Evolutionary conservation across 2,797 vertebrate genomes (phyloP), one percentile per base, ranked within the genome.

Genomic region (Antennarius maculatus): DNA sequence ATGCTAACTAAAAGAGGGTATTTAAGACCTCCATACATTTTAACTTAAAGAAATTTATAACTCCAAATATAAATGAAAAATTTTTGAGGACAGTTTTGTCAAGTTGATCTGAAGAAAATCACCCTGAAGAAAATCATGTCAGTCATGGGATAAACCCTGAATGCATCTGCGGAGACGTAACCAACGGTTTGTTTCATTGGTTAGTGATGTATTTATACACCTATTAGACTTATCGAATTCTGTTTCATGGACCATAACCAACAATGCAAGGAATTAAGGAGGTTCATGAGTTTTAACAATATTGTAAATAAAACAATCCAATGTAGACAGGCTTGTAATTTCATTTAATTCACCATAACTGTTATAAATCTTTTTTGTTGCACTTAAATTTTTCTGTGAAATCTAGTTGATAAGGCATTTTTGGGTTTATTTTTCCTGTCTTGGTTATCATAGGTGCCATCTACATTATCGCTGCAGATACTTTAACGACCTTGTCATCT

Each of bases 181-280:
- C 14, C 51, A 56, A 53, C n/a, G 4, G 31, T 34, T 42, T 56
- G 55, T 55, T 69, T 68, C 9, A 46, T 60, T 65, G 16, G 23
- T 39, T 11, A 34, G 18, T 27, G 18, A 31, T 37, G 12, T 3
- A 7, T 5, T 17, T 18, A 4, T 11, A 70, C 71, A 76, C 81
- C 81, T 72, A 62, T 12, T 5, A 31, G 27, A 66, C 2, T 27
- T 61, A 49, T 54, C 47, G 18, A n/a, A 29, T n/a, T 29, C 16
- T 50, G 53, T 66, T 57, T 66, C 54, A 77, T 66, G 51, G 16
- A 63, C 18, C 61, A 5, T 10, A 16, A 6, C 37, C 42, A 80
- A 46, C 64, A 76, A 71, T 64, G 58, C 74, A 31, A 62, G 72
- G 78, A 82, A 81, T 79, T 72, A 54, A 70, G 79, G 73, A 82